Conservation (phyloP, 2,888 invertebrate genomes). For the Euphydryas editha region DNA sequence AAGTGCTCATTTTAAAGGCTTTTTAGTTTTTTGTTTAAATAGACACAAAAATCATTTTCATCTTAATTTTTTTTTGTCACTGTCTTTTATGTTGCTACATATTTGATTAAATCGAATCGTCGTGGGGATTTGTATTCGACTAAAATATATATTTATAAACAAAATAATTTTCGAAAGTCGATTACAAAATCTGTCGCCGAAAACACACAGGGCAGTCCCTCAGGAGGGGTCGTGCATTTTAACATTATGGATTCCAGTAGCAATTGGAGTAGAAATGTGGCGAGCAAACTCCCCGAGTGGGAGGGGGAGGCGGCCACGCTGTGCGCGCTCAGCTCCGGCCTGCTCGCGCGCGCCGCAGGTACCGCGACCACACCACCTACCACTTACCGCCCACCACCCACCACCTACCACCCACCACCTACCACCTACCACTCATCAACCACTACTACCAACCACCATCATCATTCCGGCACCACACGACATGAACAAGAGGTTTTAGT, state of each 20-base stretch:
- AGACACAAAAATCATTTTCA: constrained; percentile 26
- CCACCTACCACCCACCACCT: constrained; percentile 7
- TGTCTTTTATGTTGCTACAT: constrained; percentile 29
- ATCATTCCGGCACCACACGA: background rate
- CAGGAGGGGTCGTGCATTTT: constrained; percentile 40
- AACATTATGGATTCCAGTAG: constrained; percentile 73
- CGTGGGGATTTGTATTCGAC: constrained; percentile 12
- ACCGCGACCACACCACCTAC: constrained; percentile 41
- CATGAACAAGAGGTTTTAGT: background rate
- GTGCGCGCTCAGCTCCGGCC: constrained; percentile 62
- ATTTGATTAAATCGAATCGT: constrained; percentile 18
- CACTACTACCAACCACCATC: background rate
- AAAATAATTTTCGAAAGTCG: constrained; percentile 7
- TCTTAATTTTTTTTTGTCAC: constrained; percentile 13
- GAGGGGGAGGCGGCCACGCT: constrained; percentile 74
- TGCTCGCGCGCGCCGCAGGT: constrained; percentile 65
- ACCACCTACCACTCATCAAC: constrained; percentile 5
- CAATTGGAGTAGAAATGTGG: constrained; percentile 75
- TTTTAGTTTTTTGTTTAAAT: constrained; percentile 33
- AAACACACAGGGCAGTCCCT: constrained; percentile 10
- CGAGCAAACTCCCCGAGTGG: constrained; percentile 75
- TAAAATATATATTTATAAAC: background rate
- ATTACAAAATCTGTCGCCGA: constrained; percentile 24
- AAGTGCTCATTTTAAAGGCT: constrained; percentile 37
- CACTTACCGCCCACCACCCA: background rate